These are phyloP conservation scores for Bursaphelenchus okinawaensis DNA, from an alignment of 2,888 invertebrate species.

Conservation along the genomic window DNA sequence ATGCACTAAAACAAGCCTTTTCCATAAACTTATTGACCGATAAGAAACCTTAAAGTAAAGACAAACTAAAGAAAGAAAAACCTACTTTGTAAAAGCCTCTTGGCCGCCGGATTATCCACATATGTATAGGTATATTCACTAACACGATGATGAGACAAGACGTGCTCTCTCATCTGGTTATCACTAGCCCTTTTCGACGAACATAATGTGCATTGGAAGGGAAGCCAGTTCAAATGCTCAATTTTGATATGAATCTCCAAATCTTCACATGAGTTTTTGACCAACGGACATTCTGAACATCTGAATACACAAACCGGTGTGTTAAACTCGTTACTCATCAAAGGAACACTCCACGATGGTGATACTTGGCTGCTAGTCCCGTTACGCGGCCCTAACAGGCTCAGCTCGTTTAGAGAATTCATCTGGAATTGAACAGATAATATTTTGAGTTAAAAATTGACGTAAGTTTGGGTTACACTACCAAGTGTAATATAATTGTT, in stretches of 20 bases:
- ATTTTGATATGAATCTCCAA: slow-evolving; percentile 41
- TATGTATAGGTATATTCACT: slow-evolving; percentile 49
- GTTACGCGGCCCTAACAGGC: neutral
- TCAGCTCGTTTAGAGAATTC: neutral
- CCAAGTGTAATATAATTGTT: too few relatives aligned
- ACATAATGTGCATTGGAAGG: slow-evolving; percentile 54
- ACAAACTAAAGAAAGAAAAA: too few relatives aligned
- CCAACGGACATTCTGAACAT: slow-evolving; percentile 50
- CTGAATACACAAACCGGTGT: slow-evolving; percentile 28
- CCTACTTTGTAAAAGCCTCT: slow-evolving; percentile 41
- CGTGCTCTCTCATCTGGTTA: slow-evolving; percentile 54
- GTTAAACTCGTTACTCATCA: neutral
- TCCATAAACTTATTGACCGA: too few relatives aligned
- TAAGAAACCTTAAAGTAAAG: too few relatives aligned
- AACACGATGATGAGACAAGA: slow-evolving; percentile 49
- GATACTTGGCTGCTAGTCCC: neutral
- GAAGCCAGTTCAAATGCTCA: slow-evolving; percentile 55
- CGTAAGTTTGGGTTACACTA: too few relatives aligned
- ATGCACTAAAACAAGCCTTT: too few relatives aligned
- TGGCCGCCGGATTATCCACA: slow-evolving; percentile 51
- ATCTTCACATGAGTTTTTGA: slow-evolving; percentile 47
- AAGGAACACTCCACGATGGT: neutral
- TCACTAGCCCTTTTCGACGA: slow-evolving; percentile 47
- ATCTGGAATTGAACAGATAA: too few relatives aligned
- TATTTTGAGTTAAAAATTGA: too few relatives aligned